These are phyloP conservation scores for Drosophila parthenogenetica DNA, from an alignment of 2,888 invertebrate genomes.

Conservation along the genomic window DNA sequence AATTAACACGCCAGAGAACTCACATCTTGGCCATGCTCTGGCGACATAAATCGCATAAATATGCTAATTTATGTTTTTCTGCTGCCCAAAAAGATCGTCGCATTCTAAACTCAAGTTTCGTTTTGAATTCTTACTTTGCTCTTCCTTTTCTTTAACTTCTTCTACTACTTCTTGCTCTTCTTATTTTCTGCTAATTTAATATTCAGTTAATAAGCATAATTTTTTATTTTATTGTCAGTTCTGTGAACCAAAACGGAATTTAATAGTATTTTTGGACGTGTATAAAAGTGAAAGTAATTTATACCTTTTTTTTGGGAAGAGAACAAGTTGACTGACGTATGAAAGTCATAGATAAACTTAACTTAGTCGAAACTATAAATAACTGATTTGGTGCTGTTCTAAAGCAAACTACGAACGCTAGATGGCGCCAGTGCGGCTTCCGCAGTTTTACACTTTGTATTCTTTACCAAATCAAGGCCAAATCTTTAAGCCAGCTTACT, in stretches of 20 bases:
- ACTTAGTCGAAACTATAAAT: not conserved
- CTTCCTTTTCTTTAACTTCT: not conserved
- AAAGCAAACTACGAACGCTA: not conserved
- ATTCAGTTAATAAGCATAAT: constrained; percentile 49
- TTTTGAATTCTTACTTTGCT: constrained; percentile 16
- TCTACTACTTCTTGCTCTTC: constrained; percentile 1
- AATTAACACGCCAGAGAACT: constrained; percentile 59
- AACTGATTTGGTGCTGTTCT: not conserved
- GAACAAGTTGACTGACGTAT: not conserved
- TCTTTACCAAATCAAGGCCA: not conserved
- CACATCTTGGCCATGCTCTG: constrained; percentile 49
- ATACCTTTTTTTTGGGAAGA: not conserved
- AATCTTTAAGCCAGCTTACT: not conserved
- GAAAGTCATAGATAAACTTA: not conserved
- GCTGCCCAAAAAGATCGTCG: constrained; percentile 40
- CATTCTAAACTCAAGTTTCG: constrained; percentile 47
- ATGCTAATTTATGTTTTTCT: constrained; percentile 58
- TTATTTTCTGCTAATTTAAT: constrained; percentile 30
- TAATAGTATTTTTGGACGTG: constrained; percentile 1
- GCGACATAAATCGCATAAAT: constrained; percentile 65
- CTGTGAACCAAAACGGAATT: not conserved
- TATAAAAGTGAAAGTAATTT: constrained; percentile 56
- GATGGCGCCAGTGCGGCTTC: not conserved
- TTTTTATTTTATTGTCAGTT: constrained; percentile 26
- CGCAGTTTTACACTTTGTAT: no score